Evolutionary conservation across 2,888 invertebrate genomes (phyloP).

Genomic region (Epirrita christyi): DNA sequence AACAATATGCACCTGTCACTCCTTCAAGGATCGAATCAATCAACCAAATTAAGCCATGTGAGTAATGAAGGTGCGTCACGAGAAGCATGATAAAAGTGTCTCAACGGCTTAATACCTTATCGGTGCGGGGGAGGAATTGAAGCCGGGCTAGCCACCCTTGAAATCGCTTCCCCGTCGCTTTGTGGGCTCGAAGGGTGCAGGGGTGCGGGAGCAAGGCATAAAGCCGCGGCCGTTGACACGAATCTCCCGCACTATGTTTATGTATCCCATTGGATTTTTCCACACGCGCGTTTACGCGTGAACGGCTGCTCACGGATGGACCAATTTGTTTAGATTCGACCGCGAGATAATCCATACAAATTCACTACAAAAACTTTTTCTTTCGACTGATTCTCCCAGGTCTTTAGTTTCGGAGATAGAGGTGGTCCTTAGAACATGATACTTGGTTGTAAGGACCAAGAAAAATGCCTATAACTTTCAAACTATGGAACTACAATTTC

Average conservation of each 20-base stretch:
- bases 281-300: constrained; percentile 64
- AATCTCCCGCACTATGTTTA: constrained; percentile 76
- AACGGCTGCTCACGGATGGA: constrained; percentile 66
- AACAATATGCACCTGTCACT: constrained; percentile 32
- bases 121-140: constrained; percentile 62
- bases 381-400: too few species aligned
- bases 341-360: too few species aligned
- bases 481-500: too few species aligned
- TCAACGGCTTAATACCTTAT: constrained; percentile 73
- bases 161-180: constrained; percentile 68
- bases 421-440: too few species aligned
- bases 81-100: constrained; percentile 63
- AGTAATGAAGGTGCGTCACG: constrained; percentile 53
- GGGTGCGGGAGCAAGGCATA: constrained; percentile 51
- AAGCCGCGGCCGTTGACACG: constrained; percentile 80
- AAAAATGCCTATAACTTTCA: too few species aligned
- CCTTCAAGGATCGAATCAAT: constrained; percentile 47
- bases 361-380: too few species aligned
- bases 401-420: too few species aligned
- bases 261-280: constrained; percentile 74
- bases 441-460: too few species aligned
- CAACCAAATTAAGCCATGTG: constrained; percentile 59
- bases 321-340: constrained; percentile 62
- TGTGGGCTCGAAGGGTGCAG: constrained; percentile 47
- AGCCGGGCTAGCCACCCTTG: constrained; percentile 70